phyloP scores from a whole-genome alignment of 2,888 invertebrate species.

The Tortrix viridana region DNA sequence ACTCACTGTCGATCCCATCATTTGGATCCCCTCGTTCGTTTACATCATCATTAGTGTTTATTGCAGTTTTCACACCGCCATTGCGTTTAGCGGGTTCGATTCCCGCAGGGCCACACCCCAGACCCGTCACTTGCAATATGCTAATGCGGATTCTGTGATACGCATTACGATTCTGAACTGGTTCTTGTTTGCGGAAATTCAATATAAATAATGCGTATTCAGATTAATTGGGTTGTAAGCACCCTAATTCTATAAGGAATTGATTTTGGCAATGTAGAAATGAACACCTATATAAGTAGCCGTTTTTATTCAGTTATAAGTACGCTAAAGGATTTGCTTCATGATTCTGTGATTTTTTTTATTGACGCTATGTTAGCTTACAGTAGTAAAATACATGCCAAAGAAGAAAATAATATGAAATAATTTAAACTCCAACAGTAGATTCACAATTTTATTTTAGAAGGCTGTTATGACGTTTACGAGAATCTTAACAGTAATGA shows the following conservation, averaged over 20 bases:
- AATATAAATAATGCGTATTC: slow-evolving; percentile 14
- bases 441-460: background rate
- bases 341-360: no score
- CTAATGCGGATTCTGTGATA: slow-evolving; percentile 69
- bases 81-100: background rate
- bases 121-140: slow-evolving; percentile 57
- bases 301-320: no score
- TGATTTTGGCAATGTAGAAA: background rate
- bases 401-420: no score
- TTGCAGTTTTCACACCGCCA: slow-evolving; percentile 33
- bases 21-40: background rate
- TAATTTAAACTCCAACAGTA: background rate
- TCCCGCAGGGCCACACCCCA: slow-evolving; percentile 50
- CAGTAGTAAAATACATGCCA: no score
- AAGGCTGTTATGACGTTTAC: background rate
- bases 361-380: no score
- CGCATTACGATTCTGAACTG: slow-evolving; percentile 56
- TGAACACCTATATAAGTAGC: background rate
- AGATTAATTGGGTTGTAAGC: slow-evolving; percentile 23
- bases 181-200: slow-evolving; percentile 35
- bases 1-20: slow-evolving; percentile 18
- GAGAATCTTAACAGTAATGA: slow-evolving; percentile 53
- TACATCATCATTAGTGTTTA: slow-evolving; percentile 34
- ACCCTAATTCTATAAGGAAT: background rate
- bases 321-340: no score